Conservation (phyloP, 2,797 vertebrate species). For the Galagoides demidoff region DNA sequence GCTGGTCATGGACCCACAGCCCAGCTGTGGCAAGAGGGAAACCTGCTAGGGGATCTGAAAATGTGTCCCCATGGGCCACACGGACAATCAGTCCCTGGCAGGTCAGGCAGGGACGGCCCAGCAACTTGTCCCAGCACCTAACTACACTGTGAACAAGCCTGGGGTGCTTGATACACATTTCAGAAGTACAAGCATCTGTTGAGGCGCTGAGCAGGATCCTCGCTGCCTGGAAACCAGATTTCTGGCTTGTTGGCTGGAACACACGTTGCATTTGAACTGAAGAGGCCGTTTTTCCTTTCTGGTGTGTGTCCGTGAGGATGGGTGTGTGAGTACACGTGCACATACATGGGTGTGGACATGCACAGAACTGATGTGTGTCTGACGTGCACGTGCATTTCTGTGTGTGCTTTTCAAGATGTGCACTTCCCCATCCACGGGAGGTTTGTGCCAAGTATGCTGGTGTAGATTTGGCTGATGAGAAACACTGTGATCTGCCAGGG, state of each 20-base stretch:
- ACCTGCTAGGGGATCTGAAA: neutral
- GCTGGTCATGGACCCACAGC: neutral
- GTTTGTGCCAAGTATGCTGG: neutral
- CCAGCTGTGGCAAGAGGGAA: neutral
- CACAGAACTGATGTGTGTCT: neutral
- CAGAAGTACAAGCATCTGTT: neutral
- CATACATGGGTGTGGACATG: neutral
- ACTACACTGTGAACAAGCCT: accelerated
- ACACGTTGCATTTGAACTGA: neutral
- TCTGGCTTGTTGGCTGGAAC: neutral
- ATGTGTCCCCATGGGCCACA: neutral
- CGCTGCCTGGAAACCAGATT: constrained; percentile 20
- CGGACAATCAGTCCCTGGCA: neutral
- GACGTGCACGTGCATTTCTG: neutral
- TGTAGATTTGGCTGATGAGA: neutral
- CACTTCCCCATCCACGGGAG: neutral
- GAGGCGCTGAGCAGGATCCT: neutral
- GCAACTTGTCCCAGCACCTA: neutral
- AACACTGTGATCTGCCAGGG: neutral
- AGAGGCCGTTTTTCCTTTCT: constrained; percentile 27
- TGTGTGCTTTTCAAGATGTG: neutral
- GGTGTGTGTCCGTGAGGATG: neutral
- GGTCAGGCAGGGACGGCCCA: neutral
- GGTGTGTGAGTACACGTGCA: neutral
- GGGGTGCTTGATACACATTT: accelerated